Conservation (phyloP, 2,888 invertebrate genomes). For the Melanchra persicariae region DNA sequence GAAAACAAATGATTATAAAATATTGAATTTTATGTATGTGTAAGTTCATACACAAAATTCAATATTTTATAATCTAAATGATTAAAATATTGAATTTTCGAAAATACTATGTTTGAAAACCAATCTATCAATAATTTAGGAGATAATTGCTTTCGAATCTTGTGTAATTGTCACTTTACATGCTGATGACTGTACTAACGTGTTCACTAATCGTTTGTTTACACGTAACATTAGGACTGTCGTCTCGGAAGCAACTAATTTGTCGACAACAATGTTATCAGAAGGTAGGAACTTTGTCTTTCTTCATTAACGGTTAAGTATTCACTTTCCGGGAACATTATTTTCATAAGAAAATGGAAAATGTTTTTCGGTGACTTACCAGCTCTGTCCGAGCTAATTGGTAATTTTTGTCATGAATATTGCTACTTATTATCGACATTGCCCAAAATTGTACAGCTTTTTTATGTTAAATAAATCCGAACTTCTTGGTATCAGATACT, state of each 20-base stretch:
- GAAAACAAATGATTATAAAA: too few relatives aligned
- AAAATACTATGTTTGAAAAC: too few relatives aligned
- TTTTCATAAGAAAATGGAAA: background rate
- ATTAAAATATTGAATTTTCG: too few relatives aligned
- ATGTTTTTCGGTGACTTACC: background rate
- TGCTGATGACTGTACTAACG: background rate
- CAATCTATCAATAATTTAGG: background rate
- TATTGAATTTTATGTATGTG: too few relatives aligned
- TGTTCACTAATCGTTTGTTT: constrained; percentile 14
- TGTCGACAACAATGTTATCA: background rate
- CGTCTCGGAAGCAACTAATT: constrained; percentile 10
- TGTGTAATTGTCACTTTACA: background rate
- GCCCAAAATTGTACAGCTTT: fast-evolving
- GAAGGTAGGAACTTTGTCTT: background rate
- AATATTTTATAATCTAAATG: too few relatives aligned
- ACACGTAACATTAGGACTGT: constrained; percentile 1
- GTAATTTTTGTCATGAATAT: too few relatives aligned
- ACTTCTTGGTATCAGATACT: too few relatives aligned
- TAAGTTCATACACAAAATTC: too few relatives aligned
- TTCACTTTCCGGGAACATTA: background rate
- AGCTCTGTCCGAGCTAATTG: background rate
- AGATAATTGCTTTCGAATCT: background rate
- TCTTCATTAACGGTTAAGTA: background rate
- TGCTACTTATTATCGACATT: background rate
- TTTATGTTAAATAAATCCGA: background rate